Base-by-base conservation (phyloP, 2,113 vertebrate species). In the Nothoprocta pentlandii region DNA sequence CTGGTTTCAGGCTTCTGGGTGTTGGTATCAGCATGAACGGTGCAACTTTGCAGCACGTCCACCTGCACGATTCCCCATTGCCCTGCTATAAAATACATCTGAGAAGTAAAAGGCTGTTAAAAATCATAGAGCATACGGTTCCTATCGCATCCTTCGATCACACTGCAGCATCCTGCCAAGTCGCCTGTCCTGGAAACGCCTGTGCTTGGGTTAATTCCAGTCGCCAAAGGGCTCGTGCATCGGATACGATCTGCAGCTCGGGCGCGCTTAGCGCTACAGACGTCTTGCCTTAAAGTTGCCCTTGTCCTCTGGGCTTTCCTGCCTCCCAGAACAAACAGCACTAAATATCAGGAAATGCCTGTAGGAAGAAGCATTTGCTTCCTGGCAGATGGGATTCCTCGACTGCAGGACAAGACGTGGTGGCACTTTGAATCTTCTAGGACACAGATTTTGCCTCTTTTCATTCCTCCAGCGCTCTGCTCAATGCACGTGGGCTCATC, bases 251-350 rank as follows among this genome's bases (percentile, higher is more conserved):
- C 69, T 80, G 78, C 2, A 9, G 42, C 44, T 81, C 67, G 53
- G 66, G 47, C 68, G n/a, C 16, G 36, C 15, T 61, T n/a, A 74
- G 87, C 47, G 34, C 26, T 68, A 46, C 30, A 49, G 66, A 39
- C 39, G 19, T 73, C 23, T 87, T 63, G 54, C 83, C 67, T 75
- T 8, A 69, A 73, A 64, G 73, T 39, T 41, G 53, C 41, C 15
- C 36, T 80, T 66, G 44, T 77, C 82, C 80, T 83, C 80, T 89
- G 78, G 78, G 66, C 80, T 85, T 92, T 93, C 62, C 67, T 67
- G 2, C 67, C 49, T 42, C 22, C 69, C 53, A 85, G 83, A 78
- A 85, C 19, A 12, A 47, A 85, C 19, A 12, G 39, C n/a, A 23
- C 88, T 80, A 80, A 64, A 74, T 7, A 69, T 69, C 70, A 94